Evolutionary conservation across 2,113 vertebrate species (phyloP), one percentile per base, ranked within the genome.

Genomic region (Ptilonorhynchus violaceus): DNA sequence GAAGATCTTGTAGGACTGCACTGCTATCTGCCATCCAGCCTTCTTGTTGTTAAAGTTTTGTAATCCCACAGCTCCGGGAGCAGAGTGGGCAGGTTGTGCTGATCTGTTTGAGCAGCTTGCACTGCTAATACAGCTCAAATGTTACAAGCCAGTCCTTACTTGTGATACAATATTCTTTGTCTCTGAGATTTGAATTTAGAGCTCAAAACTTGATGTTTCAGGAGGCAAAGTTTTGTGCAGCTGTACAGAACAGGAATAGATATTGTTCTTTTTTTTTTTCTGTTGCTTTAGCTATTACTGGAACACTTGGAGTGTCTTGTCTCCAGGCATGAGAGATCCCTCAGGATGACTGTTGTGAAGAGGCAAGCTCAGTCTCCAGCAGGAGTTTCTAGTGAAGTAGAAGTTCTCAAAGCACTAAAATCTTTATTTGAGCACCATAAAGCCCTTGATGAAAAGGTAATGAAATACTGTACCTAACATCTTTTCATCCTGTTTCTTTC

Each of bases 401-500:
- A 99, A 93, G 99, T 99, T 92, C 99, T 99, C 66, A 99, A 99
- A 97, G 99, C 99, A 16, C 99, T 99, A 6, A 99, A 99, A 97
- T 99, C 99, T n/a, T 97, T 99, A 50, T 99, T 99, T 60, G 99
- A 99, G 85, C 99, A 99, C 96, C 99, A 99, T 97, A 99, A 99
- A 98, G 99, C 99, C 81, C 98, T 99, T 87, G 99, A 99, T 35
- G 99, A 99, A 97, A 99, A 99, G 99, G 99, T 99, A 97, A 80
- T 21, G 8, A 78, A 77, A 33, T 50, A 13, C 1, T 7, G 20
- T 52, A 28, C 23, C 33, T 35, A n/a, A 33, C 19, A 23, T 55
- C 17, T 4, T 56, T 42, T 42, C 17, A 22, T 56, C 21, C 23
- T 27, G 7, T 66, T 56, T 23, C 20, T 23, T 76, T 35, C 55